Conservation (phyloP, 2,888 invertebrate genomes). For the Punctoribates punctum region DNA sequence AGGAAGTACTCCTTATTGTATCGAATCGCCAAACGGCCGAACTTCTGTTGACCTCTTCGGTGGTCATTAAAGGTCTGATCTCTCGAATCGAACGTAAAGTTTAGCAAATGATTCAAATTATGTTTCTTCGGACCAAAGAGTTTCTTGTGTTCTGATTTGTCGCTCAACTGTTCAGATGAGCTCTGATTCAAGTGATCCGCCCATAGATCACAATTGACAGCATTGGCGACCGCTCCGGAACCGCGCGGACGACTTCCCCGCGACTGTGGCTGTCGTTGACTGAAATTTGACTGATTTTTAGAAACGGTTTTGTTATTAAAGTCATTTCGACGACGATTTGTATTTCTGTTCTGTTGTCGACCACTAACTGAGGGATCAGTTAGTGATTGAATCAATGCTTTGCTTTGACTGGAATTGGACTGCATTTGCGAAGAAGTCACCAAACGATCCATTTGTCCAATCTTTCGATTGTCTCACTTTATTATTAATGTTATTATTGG, state of each 20-base stretch:
- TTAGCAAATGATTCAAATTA: conserved; percentile 87
- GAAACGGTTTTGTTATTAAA: neutral
- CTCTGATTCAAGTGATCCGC: conserved; percentile 11
- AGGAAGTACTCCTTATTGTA: conserved; percentile 91
- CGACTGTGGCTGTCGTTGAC: neutral
- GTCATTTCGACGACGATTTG: conserved; percentile 21
- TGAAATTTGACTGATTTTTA: neutral
- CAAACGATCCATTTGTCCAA: conserved; percentile 2
- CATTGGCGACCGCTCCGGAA: neutral
- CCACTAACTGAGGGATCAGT: conserved; percentile 29
- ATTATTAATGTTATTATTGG: neutral
- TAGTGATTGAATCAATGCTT: neutral
- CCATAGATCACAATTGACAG: neutral
- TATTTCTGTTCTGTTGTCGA: neutral
- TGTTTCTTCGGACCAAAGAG: conserved; percentile 69
- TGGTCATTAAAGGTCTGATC: conserved; percentile 50
- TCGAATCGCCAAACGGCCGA: conserved; percentile 55
- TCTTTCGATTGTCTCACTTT: neutral
- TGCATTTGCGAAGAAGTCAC: neutral
- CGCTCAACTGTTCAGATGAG: neutral
- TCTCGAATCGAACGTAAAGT: conserved; percentile 76
- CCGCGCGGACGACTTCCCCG: neutral
- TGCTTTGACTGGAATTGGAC: neutral
- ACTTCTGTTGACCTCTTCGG: conserved; percentile 34
- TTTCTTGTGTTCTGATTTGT: conserved; percentile 27